Percentiles rank a stretch among this genome's conserved stretches.
Evolutionary conservation across 1,140 invertebrate genomes (phyloP).

Genomic region (Drosophila athabasca): DNA sequence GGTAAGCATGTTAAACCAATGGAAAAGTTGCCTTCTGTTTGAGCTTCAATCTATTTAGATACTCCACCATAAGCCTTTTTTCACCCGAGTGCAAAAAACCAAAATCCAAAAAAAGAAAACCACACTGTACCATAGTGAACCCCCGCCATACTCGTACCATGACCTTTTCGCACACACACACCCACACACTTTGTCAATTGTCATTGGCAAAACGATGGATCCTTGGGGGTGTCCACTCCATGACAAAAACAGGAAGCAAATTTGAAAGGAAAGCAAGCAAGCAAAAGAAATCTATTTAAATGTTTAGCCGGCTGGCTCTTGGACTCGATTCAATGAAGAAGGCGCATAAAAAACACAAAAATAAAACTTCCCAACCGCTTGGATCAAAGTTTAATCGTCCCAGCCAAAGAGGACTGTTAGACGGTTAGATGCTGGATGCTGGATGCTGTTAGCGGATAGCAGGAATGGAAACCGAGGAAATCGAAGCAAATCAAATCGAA

Average conservation of each 20-base stretch:
- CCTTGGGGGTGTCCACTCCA: slow-evolving; percentile 41
- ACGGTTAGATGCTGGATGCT: no score
- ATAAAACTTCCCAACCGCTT: slow-evolving; percentile 28
- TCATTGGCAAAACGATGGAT: slow-evolving; percentile 1
- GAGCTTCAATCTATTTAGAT: slow-evolving; percentile 35
- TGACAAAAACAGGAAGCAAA: slow-evolving; percentile 6
- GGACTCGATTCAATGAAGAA: slow-evolving; percentile 17
- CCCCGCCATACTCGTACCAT: slow-evolving; percentile 1
- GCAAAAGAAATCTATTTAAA: slow-evolving; percentile 44
- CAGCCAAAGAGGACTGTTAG: slow-evolving; percentile 10
- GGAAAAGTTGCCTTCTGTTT: not conserved
- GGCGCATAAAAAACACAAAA: not conserved
- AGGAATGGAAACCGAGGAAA: not conserved
- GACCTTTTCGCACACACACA: not conserved
- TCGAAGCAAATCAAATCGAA: slow-evolving; percentile 14
- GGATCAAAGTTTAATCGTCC: slow-evolving; percentile 57
- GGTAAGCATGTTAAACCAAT: not conserved
- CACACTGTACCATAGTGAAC: not conserved
- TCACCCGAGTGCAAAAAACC: not conserved
- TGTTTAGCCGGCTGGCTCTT: slow-evolving; percentile 11
- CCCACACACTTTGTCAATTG: not conserved
- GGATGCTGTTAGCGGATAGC: no score
- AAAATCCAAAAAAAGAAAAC: not conserved
- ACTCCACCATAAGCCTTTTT: slow-evolving; percentile 25
- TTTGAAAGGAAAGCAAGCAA: slow-evolving; percentile 1